Percentiles rank a stretch among this genome's conserved stretches.
Conservation (phyloP, 2,888 invertebrate genomes). For the Baccha elongata region DNA sequence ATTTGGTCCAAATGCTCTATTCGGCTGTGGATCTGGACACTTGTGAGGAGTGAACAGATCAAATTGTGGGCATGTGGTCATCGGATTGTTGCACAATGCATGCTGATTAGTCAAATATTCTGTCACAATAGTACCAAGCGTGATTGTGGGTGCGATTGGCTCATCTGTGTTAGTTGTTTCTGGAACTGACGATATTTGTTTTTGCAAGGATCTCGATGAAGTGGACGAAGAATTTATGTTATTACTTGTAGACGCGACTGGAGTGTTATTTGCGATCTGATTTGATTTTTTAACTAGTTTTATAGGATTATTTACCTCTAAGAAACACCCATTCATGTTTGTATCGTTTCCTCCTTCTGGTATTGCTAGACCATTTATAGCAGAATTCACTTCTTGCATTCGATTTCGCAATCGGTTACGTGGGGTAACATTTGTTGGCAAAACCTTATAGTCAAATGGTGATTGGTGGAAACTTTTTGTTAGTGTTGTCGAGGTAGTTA, state of each 20-base stretch:
- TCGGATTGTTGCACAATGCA: slow-evolving; percentile 98
- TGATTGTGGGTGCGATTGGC: slow-evolving; percentile 82
- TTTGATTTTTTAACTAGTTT: slow-evolving; percentile 78
- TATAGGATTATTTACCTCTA: slow-evolving; percentile 76
- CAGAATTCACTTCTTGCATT: slow-evolving; percentile 79
- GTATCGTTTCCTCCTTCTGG: slow-evolving; percentile 40
- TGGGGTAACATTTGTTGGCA: slow-evolving; percentile 76
- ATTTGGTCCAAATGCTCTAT: slow-evolving; percentile 82
- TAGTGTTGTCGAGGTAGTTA: slow-evolving; percentile 82
- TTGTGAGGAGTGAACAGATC: slow-evolving; percentile 97
- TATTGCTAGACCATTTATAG: slow-evolving; percentile 71
- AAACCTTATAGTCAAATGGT: slow-evolving; percentile 80
- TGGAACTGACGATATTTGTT: slow-evolving; percentile 82
- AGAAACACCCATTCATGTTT: slow-evolving; percentile 65
- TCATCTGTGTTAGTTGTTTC: slow-evolving; percentile 84
- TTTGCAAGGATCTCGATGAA: slow-evolving; percentile 82
- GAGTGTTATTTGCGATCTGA: slow-evolving; percentile 34
- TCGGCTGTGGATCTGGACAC: slow-evolving; percentile 93
- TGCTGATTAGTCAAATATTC: slow-evolving; percentile 99
- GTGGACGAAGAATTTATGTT: slow-evolving; percentile 61
- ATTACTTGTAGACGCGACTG: slow-evolving; percentile 50
- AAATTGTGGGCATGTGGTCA: slow-evolving; percentile 98
- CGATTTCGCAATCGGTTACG: slow-evolving; percentile 79
- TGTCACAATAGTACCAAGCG: slow-evolving; percentile 95
- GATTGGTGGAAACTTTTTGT: slow-evolving; percentile 81